Base-by-base conservation (phyloP, 2,888 invertebrate genomes). In the Exephanes ischioxanthus region DNA sequence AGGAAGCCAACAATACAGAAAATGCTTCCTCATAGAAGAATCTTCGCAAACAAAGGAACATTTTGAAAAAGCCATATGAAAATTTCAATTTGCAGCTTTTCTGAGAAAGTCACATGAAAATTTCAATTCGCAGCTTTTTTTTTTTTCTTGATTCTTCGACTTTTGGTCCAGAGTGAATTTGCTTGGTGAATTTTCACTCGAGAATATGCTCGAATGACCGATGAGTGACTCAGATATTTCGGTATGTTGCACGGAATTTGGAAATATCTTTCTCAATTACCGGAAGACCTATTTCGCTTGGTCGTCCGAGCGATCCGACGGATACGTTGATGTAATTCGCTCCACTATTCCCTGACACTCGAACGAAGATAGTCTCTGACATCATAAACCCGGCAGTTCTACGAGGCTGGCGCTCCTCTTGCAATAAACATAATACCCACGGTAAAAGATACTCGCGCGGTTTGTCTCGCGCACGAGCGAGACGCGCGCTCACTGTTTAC, bases 281-380 rank as follows among this genome's bases (percentile, higher is more conserved):
- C 22, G 67, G 41, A 73, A 67, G 51, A 75, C 11, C 33, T 66
- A 30, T 75, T 51, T 63, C 14, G 45, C 37, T n/a, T 63, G 75
- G 41, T 72, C 61, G 61, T 83, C 33, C 22, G 11, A 63, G 55
- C 30, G 63, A 67, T 81, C 30, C 45, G 41, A 55, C 51, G 26
- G 22, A 76, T 68, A 68, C 33, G 67, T 80, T 72, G 19, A 33
- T 67, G 73, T 45, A 41, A 55, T 72, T 63, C 48, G 48, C 51
- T 26, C 48, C 16, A 30, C 66, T 19, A 61, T 22, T 81, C 70
- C 51, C 16, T 37, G 68, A 33, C 41, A 51, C 19, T 30, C 26
- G 70, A 30, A 72, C 73, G 80, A 80, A 80, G 73, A 80, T 80
- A 80, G 73, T 55, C 22, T 41, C 80, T 80, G 80, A 80, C 80